Base-by-base conservation (phyloP, 2,888 invertebrate genomes). In the Heliconius aoede region DNA sequence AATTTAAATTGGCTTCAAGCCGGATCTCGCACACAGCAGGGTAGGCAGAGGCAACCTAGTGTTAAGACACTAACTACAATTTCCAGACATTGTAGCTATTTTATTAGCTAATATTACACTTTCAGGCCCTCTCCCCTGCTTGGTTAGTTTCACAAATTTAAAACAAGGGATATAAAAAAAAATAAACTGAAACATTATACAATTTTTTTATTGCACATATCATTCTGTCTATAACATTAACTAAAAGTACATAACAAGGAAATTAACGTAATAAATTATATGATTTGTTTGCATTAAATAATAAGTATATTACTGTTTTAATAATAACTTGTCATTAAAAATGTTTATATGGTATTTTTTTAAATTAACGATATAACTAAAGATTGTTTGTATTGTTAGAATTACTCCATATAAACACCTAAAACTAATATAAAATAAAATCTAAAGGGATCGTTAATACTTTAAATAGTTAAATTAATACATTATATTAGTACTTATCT, bases 121-220 rank as follows among this genome's bases (percentile, higher is more conserved):
- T 36, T 36, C 36, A 11, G 0, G 9, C 9, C 32, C 32, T 1
- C 32, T 9, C 32, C 9, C 9, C 32, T 32, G 9, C 11, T 32
- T 32, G 32, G 11, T 11, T 36, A 36, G 11, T 36, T 36, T 36
- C 11, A 46, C 7, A 46, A 46, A 21, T 46, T 46, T n/a, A 60
- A 60, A 60, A n/a, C 11, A 26, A 26, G 2, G 11, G 26, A 15
- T 26, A 26, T 15, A 26, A 65, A 40, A 36, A n/a, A 24, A 65
- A 65, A 65, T 15, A 26, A 64, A 32, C 24, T 62, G 15, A 24
- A 65, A 24, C 5, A 36, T 36, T 24, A 26, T 36, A 65, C 7
- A 24, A 36, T 65, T 24, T 36, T 65, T 65, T 65, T 40, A 65
- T 65, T 65, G 65, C 65, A 65, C 65, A 36, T 24, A 36, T 9